Conservation (phyloP, 30 jellyfish, hydroid and myxozoan species). For the Haliclystus octoradiatus region DNA sequence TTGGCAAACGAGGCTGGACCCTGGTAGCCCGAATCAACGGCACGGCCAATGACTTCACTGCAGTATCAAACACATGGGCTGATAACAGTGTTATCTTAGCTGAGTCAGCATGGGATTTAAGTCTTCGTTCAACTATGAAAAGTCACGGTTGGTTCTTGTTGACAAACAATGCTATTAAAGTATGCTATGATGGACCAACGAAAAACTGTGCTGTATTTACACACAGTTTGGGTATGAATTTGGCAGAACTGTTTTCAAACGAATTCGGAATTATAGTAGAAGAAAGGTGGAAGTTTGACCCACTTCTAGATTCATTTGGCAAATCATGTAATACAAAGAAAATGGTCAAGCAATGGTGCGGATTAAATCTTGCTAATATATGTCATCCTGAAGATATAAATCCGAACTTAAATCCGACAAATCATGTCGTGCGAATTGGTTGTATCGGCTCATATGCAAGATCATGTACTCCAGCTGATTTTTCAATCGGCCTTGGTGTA, state of each 20-base stretch:
- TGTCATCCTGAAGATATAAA: slow-evolving; percentile 97
- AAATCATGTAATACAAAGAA: slow-evolving; percentile 49
- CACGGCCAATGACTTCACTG: slow-evolving; percentile 83
- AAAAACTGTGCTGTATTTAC: slow-evolving; percentile 88
- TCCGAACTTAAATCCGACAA: slow-evolving; percentile 94
- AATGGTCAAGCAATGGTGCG: slow-evolving; percentile 87
- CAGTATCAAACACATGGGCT: slow-evolving; percentile 97
- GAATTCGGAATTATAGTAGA: slow-evolving; percentile 78
- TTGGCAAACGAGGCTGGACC: slow-evolving; percentile 94
- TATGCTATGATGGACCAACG: slow-evolving; percentile 86
- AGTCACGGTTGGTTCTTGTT: slow-evolving; percentile 90
- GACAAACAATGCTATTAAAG: slow-evolving; percentile 76
- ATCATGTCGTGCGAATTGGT: slow-evolving; percentile 94
- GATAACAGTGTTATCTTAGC: slow-evolving; percentile 80
- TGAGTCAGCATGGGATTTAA: slow-evolving; percentile 74
- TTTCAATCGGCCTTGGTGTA: slow-evolving; percentile 81
- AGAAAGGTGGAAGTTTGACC: slow-evolving; percentile 87
- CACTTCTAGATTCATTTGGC: slow-evolving; percentile 68
- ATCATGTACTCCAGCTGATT: slow-evolving; percentile 98
- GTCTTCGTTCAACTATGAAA: slow-evolving; percentile 65
- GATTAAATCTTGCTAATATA: slow-evolving; percentile 83
- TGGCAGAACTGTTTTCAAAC: slow-evolving; percentile 59
- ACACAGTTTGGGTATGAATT: slow-evolving; percentile 70
- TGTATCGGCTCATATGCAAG: slow-evolving; percentile 78
- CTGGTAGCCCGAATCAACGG: slow-evolving; percentile 98